Evolutionary conservation across 2,113 vertebrate species (phyloP), one percentile per base, ranked within the genome.

Genomic region (Lanius collurio): DNA sequence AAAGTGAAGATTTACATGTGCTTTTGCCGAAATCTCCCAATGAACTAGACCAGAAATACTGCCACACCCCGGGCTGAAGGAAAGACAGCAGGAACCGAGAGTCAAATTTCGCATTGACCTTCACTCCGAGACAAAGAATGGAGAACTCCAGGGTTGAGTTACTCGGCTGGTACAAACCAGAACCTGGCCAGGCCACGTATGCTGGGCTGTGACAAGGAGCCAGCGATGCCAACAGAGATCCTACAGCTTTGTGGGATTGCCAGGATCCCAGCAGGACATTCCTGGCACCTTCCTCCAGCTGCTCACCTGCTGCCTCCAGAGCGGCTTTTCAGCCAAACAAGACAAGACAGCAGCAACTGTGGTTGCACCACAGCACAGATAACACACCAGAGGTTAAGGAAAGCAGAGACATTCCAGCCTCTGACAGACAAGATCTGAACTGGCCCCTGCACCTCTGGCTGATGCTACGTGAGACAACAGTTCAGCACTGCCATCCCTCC

Each of bases 301-400:
- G 23, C 56, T 59, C 35, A 75, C 16, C 39, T 76, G 67, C 53
- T 41, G 70, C 53, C 65, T 82, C 3, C 2, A 68, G n/a, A 5
- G 20, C 44, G 75, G 49, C 15, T 20, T 39, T 79, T 27, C 78
- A 47, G 16, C 14, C 13, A 8, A 49, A 37, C 44, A 27, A 20
- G 37, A 31, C 23, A 30, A 77, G 35, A 19, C 41, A 75, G 65
- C n/a, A 76, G 91, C 75, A 76, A 56, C n/a, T 44, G 24, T 1
- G 15, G 57, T 4, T 64, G 53, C 65, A 78, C 1, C 5, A 0
- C 0, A 16, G 6, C 46, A 18, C 30, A 15, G 31, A 5, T 57
- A 9, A 53, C 26, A 46, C 46, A 9, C 6, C 8, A 55, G 47
- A 33, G 65, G 33, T n/a, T 27, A 70, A 73, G 37, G 11, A 63